phyloP scores from a whole-genome alignment of 2,113 vertebrate genomes.

The Notarius lentiginosus region DNA sequence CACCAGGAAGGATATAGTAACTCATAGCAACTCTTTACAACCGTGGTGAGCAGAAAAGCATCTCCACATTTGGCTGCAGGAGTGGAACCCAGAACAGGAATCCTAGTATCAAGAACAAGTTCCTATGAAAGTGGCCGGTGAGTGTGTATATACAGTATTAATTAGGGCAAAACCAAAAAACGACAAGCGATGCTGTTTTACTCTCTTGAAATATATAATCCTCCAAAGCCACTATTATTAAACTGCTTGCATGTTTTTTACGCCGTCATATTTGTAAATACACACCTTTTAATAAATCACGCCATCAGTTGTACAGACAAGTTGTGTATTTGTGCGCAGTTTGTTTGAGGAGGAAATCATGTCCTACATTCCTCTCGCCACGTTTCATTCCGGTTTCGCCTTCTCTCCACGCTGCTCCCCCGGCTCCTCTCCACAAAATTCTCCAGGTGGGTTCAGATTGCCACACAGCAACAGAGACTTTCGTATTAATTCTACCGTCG shows the following conservation, averaged over 20 bases:
- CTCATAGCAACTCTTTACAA: too few species aligned
- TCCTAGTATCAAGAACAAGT: too few species aligned
- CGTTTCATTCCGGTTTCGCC: conserved; percentile 85
- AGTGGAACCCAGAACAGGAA: too few species aligned
- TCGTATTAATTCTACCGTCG: background rate
- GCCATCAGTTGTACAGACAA: background rate
- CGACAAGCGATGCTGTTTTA: too few species aligned
- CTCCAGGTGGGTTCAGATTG: conserved; percentile 74
- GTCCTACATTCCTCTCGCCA: conserved; percentile 82
- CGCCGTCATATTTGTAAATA: background rate
- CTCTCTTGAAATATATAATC: background rate
- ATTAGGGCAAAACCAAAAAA: background rate
- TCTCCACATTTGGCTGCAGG: too few species aligned
- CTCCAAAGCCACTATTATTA: too few species aligned
- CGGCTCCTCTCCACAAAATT: conserved; percentile 87
- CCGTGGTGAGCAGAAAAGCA: too few species aligned
- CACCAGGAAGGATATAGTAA: too few species aligned
- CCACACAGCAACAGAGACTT: background rate
- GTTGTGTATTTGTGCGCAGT: conserved; percentile 61
- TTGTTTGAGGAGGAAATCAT: conserved; percentile 92
- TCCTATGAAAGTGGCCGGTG: too few species aligned
- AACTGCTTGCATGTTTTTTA: background rate
- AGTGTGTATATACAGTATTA: too few species aligned
- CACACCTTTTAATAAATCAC: background rate
- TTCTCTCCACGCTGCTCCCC: conserved; percentile 88